Base-by-base conservation (phyloP, 1,140 invertebrate genomes). In the Proctacanthus coquilletti region DNA sequence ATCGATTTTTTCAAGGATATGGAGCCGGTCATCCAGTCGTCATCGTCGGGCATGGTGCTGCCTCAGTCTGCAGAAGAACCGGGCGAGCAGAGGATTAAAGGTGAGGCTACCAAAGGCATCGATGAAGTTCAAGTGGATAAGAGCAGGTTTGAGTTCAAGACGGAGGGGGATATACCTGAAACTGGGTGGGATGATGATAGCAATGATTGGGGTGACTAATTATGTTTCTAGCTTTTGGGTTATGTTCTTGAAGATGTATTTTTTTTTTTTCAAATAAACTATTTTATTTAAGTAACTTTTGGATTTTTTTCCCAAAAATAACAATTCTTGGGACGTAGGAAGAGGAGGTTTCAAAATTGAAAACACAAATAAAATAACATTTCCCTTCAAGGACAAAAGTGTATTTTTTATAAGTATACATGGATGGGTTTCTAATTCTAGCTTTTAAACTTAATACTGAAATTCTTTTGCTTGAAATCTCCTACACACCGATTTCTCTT, bases 1-100 rank as follows among this genome's bases (percentile, higher is more conserved):
- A 65, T 78, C 47, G 77, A 85, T 50, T 84, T 82, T 45, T 86
- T 86, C 48, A 76, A 75, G 36, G 83, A 84, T 50, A 86, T 86
- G 83, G 77, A 77, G 45, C 83, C 83, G 5, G 69, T 83, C 4
- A 84, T 86, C 46, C 20, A 8, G 34, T 8, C 20, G 18, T 21
- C 21, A 5, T 19, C 10, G 34, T 13, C 41, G 19, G 21, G 42
- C 30, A 1, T 8, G 35, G 5, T 42, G 49, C 8, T 2, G 29
- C 10, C 11, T 11, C 18, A 32, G 33, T 19, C 3, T 15, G 4
- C 21, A 32, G 14, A 5, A 18, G 21, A 18, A 23, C 17, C 27
- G 9, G 13, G 18, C 10, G 18, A 5, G 27, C 21, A 32, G 18
- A 32, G 21, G 13, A 21, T 18, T 18, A 17, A 36, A 41, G 30